Conservation (phyloP, 2,888 invertebrate species). For the Nezara viridula region DNA sequence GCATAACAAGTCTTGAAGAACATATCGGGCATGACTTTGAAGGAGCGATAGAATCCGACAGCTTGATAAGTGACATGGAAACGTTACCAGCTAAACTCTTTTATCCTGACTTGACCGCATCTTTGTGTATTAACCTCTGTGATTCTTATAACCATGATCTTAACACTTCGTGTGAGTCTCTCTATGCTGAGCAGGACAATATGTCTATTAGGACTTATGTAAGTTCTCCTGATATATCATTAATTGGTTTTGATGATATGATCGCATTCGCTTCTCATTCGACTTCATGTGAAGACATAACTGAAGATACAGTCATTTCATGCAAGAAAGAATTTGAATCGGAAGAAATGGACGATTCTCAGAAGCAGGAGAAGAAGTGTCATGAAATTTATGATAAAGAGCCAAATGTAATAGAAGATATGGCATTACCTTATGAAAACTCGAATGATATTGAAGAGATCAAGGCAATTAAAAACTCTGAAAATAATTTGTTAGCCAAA, state of each 20-base stretch:
- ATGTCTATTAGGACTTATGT: constrained; percentile 49
- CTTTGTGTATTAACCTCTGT: not conserved
- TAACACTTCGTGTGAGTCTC: not conserved
- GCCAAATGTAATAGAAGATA: not conserved
- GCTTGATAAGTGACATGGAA: not conserved
- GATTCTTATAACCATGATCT: not conserved
- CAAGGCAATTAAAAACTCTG: not conserved
- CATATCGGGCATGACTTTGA: constrained; percentile 56
- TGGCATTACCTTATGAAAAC: not conserved
- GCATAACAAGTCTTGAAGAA: constrained; percentile 51
- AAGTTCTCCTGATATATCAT: constrained; percentile 50
- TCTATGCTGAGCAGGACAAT: constrained; percentile 43
- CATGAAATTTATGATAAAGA: not conserved
- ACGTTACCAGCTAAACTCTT: not conserved
- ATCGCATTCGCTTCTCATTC: not conserved
- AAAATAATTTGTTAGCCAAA: not conserved
- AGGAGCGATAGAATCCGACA: constrained; percentile 42
- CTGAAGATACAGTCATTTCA: constrained; percentile 18
- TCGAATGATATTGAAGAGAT: not conserved
- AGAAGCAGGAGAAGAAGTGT: not conserved
- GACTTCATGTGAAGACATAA: constrained; percentile 35
- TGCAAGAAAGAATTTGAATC: not conserved
- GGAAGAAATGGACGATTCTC: not conserved
- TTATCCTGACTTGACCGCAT: constrained; percentile 36
- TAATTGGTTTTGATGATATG: constrained; percentile 46